These are phyloP conservation scores for Euleptes europaea DNA, from an alignment of 2,113 vertebrate genomes.

Conservation along the genomic window DNA sequence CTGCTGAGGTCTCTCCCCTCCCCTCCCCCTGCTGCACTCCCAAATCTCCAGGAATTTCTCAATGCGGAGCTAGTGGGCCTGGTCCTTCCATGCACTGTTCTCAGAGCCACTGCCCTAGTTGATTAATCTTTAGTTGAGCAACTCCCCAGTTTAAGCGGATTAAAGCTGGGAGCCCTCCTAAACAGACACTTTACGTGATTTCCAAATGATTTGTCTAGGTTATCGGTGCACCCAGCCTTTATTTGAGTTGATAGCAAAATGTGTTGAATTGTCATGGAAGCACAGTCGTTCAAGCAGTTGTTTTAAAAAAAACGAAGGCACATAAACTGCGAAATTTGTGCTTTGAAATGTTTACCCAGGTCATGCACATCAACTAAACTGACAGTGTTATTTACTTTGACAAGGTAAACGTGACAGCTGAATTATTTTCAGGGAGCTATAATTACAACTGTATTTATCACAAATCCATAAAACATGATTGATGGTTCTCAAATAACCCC, in stretches of 20 bases:
- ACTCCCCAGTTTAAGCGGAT: background rate
- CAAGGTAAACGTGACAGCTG: slow-evolving; percentile 62
- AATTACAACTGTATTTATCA: slow-evolving; percentile 54
- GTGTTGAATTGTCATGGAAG: slow-evolving; percentile 54
- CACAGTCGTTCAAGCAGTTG: slow-evolving; percentile 63
- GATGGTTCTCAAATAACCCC: slow-evolving; percentile 60
- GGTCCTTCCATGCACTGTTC: background rate
- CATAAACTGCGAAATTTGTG: slow-evolving; percentile 61
- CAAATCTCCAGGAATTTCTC: too few species aligned
- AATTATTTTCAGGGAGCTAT: slow-evolving; percentile 59
- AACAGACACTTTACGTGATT: slow-evolving; percentile 24
- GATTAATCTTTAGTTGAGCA: background rate
- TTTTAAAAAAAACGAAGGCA: slow-evolving; percentile 51
- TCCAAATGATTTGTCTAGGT: slow-evolving; percentile 32
- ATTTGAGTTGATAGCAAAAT: slow-evolving; percentile 48
- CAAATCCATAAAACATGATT: slow-evolving; percentile 48
- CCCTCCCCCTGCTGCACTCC: too few species aligned
- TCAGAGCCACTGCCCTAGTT: background rate
- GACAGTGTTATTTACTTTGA: slow-evolving; percentile 61
- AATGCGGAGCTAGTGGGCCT: background rate
- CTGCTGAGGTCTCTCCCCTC: too few species aligned
- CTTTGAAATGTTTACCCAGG: slow-evolving; percentile 57
- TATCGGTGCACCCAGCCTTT: slow-evolving; percentile 26
- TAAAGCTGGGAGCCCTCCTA: background rate
- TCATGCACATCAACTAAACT: slow-evolving; percentile 51